Base-by-base conservation (phyloP, 2,888 invertebrate genomes). In the Cerastis rubricosa region DNA sequence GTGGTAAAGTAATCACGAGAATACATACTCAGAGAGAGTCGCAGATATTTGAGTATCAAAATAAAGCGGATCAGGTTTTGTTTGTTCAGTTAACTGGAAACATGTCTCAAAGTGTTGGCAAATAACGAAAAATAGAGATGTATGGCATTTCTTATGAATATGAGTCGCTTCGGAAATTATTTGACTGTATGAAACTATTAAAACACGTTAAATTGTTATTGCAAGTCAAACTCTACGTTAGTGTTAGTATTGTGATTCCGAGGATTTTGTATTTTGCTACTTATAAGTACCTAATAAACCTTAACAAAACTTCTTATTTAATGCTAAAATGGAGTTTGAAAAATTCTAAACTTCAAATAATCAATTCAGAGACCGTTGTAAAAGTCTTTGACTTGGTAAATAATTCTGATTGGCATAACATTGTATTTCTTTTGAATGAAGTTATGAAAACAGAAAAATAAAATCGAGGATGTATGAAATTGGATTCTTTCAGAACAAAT, bases 61-160 rank as follows among this genome's bases (percentile, higher is more conserved):
- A 61, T 67, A 45, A 43, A 22, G 9, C 40, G 63, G n/a, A 51
- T 59, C 57, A 49, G 14, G 40, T 65, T 67, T 63, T 59, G n/a
- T 70, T 74, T 40, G n/a, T 70, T 83, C 19, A n/a, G n/a, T 59
- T 51, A n/a, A 45, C 25, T 78, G 66, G 67, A 57, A 70, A 40
- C 64, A 57, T 71, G 47, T 57, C 43, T 25, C 40, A 29, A 61
- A 43, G 7, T 70, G n/a, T 73, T 68, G 43, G 51, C 45, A 35
- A 51, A 54, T 65, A 29, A 22, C 59, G 75, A 40, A 57, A 22
- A 67, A 64, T 73, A 22, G 45, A 59, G n/a, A 43, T 51, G 49
- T 29, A 71, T 4, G 47, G 54, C 19, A 59, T 57, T 19, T 22
- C 14, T 51, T 70, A 70, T 66, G 59, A 57, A 22, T 14, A 59